Evolutionary conservation across 2,113 vertebrate genomes (phyloP).

Genomic region (Saccopteryx bilineata): DNA sequence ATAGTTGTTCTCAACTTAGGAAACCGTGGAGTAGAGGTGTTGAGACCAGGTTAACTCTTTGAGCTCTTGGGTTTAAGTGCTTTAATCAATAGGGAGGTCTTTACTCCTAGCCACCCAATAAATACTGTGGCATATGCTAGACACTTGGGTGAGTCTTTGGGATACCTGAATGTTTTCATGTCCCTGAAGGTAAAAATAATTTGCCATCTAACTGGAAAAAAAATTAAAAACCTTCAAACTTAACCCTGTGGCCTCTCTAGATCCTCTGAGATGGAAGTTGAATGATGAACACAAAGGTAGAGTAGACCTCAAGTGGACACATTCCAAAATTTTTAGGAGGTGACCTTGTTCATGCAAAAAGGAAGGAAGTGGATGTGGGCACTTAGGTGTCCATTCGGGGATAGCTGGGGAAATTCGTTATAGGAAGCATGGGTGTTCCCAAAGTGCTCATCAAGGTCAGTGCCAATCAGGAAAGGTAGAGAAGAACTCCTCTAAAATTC

Average conservation of each 20-base stretch:
- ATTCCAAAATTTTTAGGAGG: conserved; percentile 60
- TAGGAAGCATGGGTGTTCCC: conserved; percentile 60
- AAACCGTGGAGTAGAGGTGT: background rate
- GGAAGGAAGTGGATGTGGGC: conserved; percentile 59
- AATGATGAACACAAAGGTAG: conserved; percentile 12
- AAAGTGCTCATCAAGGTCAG: conserved; percentile 34
- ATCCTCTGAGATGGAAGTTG: background rate
- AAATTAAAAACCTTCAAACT: background rate
- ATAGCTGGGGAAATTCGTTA: conserved; percentile 74
- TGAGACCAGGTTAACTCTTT: background rate
- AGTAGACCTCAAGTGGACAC: conserved; percentile 5
- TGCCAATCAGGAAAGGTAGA: conserved; percentile 49
- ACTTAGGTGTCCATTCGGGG: conserved; percentile 21
- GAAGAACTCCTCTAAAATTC: conserved; percentile 70
- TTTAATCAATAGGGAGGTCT: background rate
- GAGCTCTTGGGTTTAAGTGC: background rate
- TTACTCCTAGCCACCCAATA: background rate
- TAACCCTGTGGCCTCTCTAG: background rate
- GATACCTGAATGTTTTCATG: background rate
- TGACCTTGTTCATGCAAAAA: conserved; percentile 61
- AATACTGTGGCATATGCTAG: background rate
- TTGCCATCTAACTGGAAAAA: background rate
- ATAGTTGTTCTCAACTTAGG: background rate
- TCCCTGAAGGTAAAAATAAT: background rate
- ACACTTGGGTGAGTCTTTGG: background rate